These are phyloP conservation scores for Tupiocoris notatus DNA, from an alignment of 2,888 invertebrate species.

Conservation along the genomic window DNA sequence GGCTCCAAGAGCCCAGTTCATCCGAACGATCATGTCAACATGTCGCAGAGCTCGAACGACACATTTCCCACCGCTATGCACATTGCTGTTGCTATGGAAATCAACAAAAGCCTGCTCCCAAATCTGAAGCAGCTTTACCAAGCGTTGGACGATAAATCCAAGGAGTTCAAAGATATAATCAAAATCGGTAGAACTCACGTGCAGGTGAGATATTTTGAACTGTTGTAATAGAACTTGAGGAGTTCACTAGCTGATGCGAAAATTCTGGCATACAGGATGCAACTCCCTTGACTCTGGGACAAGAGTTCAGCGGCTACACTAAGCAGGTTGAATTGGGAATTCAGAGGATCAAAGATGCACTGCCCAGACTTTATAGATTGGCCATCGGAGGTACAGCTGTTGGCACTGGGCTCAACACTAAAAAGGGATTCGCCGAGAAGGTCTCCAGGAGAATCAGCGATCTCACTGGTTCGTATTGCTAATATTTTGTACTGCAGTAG, in stretches of 20 bases:
- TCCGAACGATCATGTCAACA: conserved; percentile 99
- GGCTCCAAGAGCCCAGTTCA: conserved; percentile 95
- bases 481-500: too few species aligned
- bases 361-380: conserved; percentile 83
- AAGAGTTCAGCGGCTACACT: conserved; percentile 91
- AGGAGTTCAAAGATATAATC: conserved; percentile 85
- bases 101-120: conserved; percentile 79
- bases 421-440: conserved; percentile 93
- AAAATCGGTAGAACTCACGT: conserved; percentile 85
- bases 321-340: conserved; percentile 83
- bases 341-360: conserved; percentile 72
- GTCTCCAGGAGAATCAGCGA: conserved; percentile 77
- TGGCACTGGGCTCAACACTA: conserved; percentile 94
- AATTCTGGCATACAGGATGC: conserved; percentile 70
- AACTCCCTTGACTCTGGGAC: conserved; percentile 90
- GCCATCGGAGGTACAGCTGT: conserved; percentile 97
- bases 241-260: neutral
- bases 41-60: conserved; percentile 97
- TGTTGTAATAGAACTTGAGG: conserved; percentile 53
- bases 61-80: conserved; percentile 99
- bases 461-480: conserved; percentile 62
- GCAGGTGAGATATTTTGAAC: conserved; percentile 52
- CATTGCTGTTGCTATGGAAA: conserved; percentile 88
- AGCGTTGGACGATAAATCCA: conserved; percentile 71
- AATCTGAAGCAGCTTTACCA: conserved; percentile 70